Base-by-base conservation (phyloP, 2,113 vertebrate species). In the Calyptomena viridis region DNA sequence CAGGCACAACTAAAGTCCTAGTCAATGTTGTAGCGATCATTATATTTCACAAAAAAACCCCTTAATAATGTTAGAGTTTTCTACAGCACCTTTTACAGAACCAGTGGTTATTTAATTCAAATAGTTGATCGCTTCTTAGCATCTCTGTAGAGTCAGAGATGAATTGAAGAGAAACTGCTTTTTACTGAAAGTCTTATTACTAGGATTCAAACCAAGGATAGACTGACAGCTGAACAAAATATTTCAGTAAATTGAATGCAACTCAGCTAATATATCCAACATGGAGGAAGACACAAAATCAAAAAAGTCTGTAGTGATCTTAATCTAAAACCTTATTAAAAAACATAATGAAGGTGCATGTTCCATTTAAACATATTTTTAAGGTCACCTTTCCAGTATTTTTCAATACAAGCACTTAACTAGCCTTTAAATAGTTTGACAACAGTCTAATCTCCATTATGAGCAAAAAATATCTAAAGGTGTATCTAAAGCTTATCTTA, bases 381-480 rank as follows among this genome's bases (percentile, higher is more conserved):
- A 71, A 83, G 31, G 72, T 78, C 72, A 93, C 42, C 23, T 85
- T 81, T 87, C 64, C 39, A 50, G 22, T 52, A 42, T 30, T 87
- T 90, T 67, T 67, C 14, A 1, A 66, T 55, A 82, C 23, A 87
- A 72, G 10, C 16, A 16, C 79, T 74, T 68, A 82, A 72, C 44
- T 81, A 85, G 77, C 44, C 58, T 89, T 75, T 82, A 91, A 86
- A 63, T 25, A 82, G 71, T 71, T 77, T 59, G 75, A 37, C 31
- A 94, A 31, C 15, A 72, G 46, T 77, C 47, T 91, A 58, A 90
- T 64, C 72, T 81, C 49, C 17, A 64, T 80, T 79, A 53, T 40
- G 37, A 84, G 76, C 35, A 86, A 55, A 56, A 74, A 64, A 55
- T 68, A 14, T 93, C 79, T 33, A 25, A 78, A 50, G 46, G 39